Evolutionary conservation across 2,888 invertebrate species (phyloP), one percentile per base, ranked within the genome.

Genomic region (Hyposoter didymator): DNA sequence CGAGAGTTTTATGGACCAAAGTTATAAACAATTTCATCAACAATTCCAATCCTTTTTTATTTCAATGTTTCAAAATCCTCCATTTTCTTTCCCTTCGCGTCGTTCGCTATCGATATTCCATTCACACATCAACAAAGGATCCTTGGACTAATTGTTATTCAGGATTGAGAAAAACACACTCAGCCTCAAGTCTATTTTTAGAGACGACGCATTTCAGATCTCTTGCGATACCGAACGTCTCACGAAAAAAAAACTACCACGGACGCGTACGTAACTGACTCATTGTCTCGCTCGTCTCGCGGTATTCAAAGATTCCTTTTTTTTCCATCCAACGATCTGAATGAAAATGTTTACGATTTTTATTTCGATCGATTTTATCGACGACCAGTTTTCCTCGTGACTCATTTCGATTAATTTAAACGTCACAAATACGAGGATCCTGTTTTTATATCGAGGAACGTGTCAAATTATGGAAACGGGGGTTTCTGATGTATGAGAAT

Each of bases 151-250:
- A 79, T 79, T 75, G 45, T 64, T 81, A 62, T 78, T 78, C 72
- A 67, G 32, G 12, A 35, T 28, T 72, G 32, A 74, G 52, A 47
- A 64, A 70, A 74, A 49, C 49, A 64, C 28, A 22, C 28, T 39
- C 22, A 49, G 55, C 73, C 80, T 87, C 66, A 70, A 70, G n/a
- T 84, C 86, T 87, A 87, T 87, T 87, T 87, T 84, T 87, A 87
- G 84, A 80, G 59, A 49, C 84, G 67, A 84, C 87, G 35, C 52
- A 82, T 75, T 59, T 73, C 62, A 70, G 62, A 62, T 49, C 62
- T 62, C 62, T 59, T 49, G 52, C 28, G 47, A 78, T 59, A 83
- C 35, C 49, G 47, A 74, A 67, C 45, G 28, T 12, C 67, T 59
- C 79, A 66, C 22, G 52, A 69, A 76, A 52, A 78, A 76, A 14